Base-by-base conservation (phyloP, 2,888 invertebrate genomes). In the Tillus elongatus region DNA sequence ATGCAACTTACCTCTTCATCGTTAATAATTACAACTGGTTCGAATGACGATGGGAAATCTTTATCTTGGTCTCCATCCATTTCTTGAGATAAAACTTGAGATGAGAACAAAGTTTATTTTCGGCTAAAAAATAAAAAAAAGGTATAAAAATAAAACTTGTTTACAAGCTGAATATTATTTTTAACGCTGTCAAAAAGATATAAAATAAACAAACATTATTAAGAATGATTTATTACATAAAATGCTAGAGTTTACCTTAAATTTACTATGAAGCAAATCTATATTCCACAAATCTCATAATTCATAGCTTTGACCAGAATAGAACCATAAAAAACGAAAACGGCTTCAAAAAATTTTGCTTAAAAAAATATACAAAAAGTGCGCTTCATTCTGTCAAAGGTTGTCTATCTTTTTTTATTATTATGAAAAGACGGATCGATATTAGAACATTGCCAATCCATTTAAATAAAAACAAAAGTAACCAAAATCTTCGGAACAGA, bases 341-440 rank as follows among this genome's bases (percentile, higher is more conserved):
- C n/a, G n/a, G n/a, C n/a, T n/a, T n/a, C n/a, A n/a, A n/a, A n/a
- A n/a, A n/a, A n/a, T n/a, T n/a, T n/a, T n/a, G n/a, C n/a, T n/a
- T n/a, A 56, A 58, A 60, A 59, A 59, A 57, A 58, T 56, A 57
- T 57, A 58, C 58, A 59, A 59, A 59, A 60, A 58, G 53, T 56
- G 55, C 56, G 58, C 56, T 56, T 55, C 49, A 41, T 30, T 43
- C 53, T 59, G 58, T 58, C 58, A 58, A 56, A 52, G 41, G 34
- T 46, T 42, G 35, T 33, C 40, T 37, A 35, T 52, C 50, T 43
- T 50, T 41, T 42, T 53, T 44, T 45, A 37, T 6, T 6, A 8
- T 10, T 32, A 13, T 13, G 36, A 40, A 40, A 40, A 40, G 41
- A 39, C 35, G 34, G 51, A 54, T 54, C 54, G 46, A 55, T 54